These are phyloP conservation scores for Corydoras sp. DNA, from an alignment of 2,113 vertebrate genomes.

Conservation along the genomic window DNA sequence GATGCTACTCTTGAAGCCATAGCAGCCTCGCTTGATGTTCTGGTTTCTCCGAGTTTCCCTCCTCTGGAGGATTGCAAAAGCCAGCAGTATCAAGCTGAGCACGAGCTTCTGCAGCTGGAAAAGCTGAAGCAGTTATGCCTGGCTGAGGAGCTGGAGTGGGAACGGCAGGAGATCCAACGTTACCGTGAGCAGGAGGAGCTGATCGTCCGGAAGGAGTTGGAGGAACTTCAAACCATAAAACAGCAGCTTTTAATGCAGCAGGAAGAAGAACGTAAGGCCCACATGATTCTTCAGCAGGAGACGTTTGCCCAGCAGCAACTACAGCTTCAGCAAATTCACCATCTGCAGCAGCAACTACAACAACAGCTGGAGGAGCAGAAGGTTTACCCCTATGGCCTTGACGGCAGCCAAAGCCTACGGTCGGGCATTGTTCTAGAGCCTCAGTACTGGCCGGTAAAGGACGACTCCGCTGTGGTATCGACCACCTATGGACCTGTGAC, in stretches of 20 bases:
- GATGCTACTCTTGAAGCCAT: conserved; percentile 81
- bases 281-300: conserved; percentile 93
- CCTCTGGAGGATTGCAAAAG: conserved; percentile 83
- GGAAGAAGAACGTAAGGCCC: conserved; percentile 92
- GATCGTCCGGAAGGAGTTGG: conserved; percentile 94
- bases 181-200: conserved; percentile 94
- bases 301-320: conserved; percentile 88
- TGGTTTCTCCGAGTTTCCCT: conserved; percentile 76
- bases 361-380: conserved; percentile 91
- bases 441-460: conserved; percentile 88
- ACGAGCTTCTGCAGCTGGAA: conserved; percentile 91
- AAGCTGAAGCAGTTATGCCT: conserved; percentile 95
- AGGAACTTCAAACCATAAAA: conserved; percentile 92
- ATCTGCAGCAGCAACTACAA: conserved; percentile 91
- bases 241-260: conserved; percentile 93
- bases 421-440: conserved; percentile 81
- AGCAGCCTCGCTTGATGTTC: conserved; percentile 67
- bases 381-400: conserved; percentile 77
- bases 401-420: conserved; percentile 65
- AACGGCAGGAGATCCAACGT: conserved; percentile 95
- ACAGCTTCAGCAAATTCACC: conserved; percentile 92
- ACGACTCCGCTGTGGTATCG: conserved; percentile 69
- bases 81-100: conserved; percentile 87
- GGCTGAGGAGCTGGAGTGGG: conserved; percentile 95
- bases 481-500: conserved; percentile 67